A percentile compares a stretch with the other conserved stretches of the same genome.
phyloP scores from a whole-genome alignment of 2,888 invertebrate species.

The Agriopis leucophaearia region DNA sequence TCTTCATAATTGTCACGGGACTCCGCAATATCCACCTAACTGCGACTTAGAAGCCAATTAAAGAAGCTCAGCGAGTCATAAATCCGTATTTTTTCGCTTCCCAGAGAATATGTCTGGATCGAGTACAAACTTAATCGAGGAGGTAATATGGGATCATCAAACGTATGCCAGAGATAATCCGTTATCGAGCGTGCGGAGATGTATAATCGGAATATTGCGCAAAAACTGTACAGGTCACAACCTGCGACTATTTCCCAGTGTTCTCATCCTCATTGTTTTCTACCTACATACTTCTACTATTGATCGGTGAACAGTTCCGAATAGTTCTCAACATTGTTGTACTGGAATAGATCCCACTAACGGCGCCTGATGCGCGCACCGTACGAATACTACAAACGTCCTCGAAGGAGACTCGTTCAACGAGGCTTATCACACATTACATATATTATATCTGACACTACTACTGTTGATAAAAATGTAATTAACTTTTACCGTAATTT shows the following conservation, averaged over 20 bases:
- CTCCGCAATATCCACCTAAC: constrained; percentile 50
- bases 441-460: constrained; percentile 1
- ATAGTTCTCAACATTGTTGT: constrained; percentile 81
- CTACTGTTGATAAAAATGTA: constrained; percentile 63
- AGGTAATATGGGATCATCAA: constrained; percentile 16
- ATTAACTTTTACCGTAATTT: constrained; percentile 64
- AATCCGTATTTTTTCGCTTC: constrained; percentile 34
- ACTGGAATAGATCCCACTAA: constrained; percentile 61
- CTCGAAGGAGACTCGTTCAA: constrained; percentile 43
- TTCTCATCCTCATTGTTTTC: constrained; percentile 79
- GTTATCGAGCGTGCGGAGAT: constrained; percentile 37
- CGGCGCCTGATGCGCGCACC: constrained; percentile 50
- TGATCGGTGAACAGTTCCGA: constrained; percentile 64
- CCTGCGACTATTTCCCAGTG: constrained; percentile 69
- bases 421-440: constrained; percentile 41
- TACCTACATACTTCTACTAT: constrained; percentile 73
- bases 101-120: constrained; percentile 17
- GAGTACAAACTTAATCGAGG: constrained; percentile 15
- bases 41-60: constrained; percentile 54
- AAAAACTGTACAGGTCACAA: constrained; percentile 61
- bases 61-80: constrained; percentile 41
- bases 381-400: constrained; percentile 21
- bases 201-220: constrained; percentile 38
- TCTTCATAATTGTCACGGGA: constrained; percentile 54
- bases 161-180: constrained; percentile 35